Base-by-base conservation (phyloP, 2,113 vertebrate species). In the Oncorhynchus kisutch region DNA sequence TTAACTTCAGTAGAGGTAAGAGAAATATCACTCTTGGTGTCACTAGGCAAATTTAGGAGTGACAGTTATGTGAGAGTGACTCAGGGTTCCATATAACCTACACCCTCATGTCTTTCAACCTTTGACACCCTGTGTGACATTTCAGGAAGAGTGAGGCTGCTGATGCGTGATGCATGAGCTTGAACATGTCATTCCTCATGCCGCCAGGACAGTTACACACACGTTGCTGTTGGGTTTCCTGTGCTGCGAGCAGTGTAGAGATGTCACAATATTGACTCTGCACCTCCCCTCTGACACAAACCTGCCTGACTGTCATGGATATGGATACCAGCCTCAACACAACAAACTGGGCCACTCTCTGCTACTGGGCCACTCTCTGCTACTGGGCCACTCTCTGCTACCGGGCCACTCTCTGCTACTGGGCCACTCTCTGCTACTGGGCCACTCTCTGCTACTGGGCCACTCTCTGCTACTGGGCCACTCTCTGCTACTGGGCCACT, bases 101-200 rank as follows among this genome's bases (percentile, higher is more conserved):
- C 54, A 31, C 48, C 64, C 54, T n/a, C 48, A 71, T 67, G 48
- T 49, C 66, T 22, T 22, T 72, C 74, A 84, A 81, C 74, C 72
- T 71, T 70, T 68, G 69, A 31, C 65, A 78, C 62, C 45, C 34
- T 13, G 7, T 34, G 54, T 49, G 57, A 29, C 51, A 72, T 24
- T 25, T 48, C 18, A 8, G 27, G 48, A 62, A 34, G 54, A 73
- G 72, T 13, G 57, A 13, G 51, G 16, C 25, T 14, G 67, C 39
- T 66, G 29, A 9, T 4, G 31, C 27, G 31, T 62, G 64, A 74
- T 68, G 69, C 54, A 71, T 71, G 76, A 29, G 12, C 14, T 25
- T n/a, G 39, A 70, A 20, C 57, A 34, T 77, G 83, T 74, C 71
- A 81, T 49, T 70, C 67, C 48, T 84, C 71, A 78, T 69, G 29